Percentiles rank a stretch among this genome's conserved stretches.
phyloP scores from a whole-genome alignment of 1,140 invertebrate genomes.

The Zaprionus vittiger region DNA sequence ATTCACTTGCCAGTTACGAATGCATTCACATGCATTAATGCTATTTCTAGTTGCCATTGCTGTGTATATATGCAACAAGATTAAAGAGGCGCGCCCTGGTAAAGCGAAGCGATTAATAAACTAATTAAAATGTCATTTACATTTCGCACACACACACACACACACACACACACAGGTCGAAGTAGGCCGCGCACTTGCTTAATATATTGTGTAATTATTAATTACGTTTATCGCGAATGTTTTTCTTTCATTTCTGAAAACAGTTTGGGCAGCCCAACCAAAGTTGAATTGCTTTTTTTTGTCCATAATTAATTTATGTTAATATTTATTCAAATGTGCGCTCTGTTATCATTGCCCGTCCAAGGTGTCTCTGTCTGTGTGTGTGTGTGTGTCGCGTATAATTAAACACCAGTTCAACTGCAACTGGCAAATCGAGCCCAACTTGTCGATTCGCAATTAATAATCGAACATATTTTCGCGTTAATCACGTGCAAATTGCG shows the following conservation, averaged over 20 bases:
- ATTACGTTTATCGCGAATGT: conserved; percentile 51
- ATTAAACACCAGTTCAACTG: conserved; percentile 24
- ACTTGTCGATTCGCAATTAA: conserved; percentile 56
- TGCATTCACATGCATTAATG: not conserved
- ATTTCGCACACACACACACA: conserved; percentile 31
- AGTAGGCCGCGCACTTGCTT: conserved; percentile 24
- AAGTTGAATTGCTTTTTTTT: not conserved
- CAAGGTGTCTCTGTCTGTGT: not conserved
- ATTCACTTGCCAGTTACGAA: not conserved
- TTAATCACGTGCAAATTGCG: conserved; percentile 66
- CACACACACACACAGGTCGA: not conserved
- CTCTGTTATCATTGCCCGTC: conserved; percentile 17
- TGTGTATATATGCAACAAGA: not conserved
- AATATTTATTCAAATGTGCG: conserved; percentile 46
- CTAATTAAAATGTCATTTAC: conserved; percentile 83
- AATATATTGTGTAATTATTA: conserved; percentile 57
- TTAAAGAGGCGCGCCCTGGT: not conserved
- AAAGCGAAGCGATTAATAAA: conserved; percentile 68
- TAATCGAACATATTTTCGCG: conserved; percentile 67
- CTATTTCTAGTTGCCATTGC: not conserved
- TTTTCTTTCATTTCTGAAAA: conserved; percentile 34
- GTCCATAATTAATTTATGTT: conserved; percentile 37
- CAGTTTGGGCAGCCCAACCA: not conserved
- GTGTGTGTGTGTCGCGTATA: conserved; percentile 21
- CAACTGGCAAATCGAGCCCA: conserved; percentile 13